Base-by-base conservation (phyloP, 2,797 vertebrate species). In the Gymnodraco acuticeps region DNA sequence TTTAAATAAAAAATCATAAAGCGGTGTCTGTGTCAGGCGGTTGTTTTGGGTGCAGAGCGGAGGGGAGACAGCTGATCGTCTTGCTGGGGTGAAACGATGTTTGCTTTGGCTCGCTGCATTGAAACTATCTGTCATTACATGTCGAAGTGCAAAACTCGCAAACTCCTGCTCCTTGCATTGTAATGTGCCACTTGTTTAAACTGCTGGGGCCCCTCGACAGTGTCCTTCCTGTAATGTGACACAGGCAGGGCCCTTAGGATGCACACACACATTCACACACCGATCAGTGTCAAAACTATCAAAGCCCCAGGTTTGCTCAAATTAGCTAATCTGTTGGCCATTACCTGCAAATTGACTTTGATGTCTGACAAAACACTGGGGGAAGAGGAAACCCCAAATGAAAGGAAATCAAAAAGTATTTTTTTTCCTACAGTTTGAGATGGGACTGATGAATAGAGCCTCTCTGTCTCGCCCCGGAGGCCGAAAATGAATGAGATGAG, bases 301-400 rank as follows among this genome's bases (percentile, higher is more conserved):
- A 91, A 92, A 92, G 90, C 17, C 73, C 88, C 85, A 86, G 90
- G 87, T 93, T 92, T 90, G 90, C 84, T 84, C 84, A 87, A 93
- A 94, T 94, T 89, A 92, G 89, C 87, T 93, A 93, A 94, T 94
- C 88, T 90, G 88, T 83, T 90, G 56, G 14, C 89, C 69, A 94
- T 95, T 93, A 93, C 87, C 85, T 85, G 78, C 79, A 89, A 94
- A 94, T 87, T 86, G 82, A 93, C 93, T 94, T 94, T 94, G 93
- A 95, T 93, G 92, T 92, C 81, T 91, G 86, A 93, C 87, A 87
- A 91, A 94, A 95, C 90, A 92, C 55, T 42, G 71, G 60, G 80
- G 83, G 52, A 64, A 61, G 81, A 89, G 92, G 92, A 94, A 94
- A 92, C 87, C 87, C 87, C 88, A 92, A 93, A 94, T 82, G 88